Evolutionary conservation across 2,888 invertebrate genomes (phyloP), one percentile per base, ranked within the genome.

Genomic region (Lasius platythorax): DNA sequence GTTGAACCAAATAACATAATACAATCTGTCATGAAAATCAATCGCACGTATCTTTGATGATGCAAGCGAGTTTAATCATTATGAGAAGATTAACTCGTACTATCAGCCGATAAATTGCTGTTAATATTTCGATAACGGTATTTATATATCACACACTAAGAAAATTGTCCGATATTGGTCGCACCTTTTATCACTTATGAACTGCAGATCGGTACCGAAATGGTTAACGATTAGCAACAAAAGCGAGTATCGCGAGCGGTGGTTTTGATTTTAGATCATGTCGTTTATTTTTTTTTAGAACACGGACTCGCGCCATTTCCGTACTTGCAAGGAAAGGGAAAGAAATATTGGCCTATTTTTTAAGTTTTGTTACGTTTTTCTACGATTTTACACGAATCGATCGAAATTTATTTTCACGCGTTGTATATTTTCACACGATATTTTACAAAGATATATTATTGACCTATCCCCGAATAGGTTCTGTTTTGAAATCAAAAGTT

Each of bases 401-500:
- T 87, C 86, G 88, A 88, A 91, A 90, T 90, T 92, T 85, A 83
- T 91, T 89, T 88, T 92, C 85, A 85, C 87, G 87, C 86, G 46
- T 4, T 46, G 46, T 46, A 3, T 46, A 46, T 46, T 46, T 46
- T 15, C 46, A 50, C 50, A 50, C 18, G 50, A 50, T 92, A 91
- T 90, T 93, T 93, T 92, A 87, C 91, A 91, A 78, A 92, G 90
- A 90, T 91, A 91, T 93, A 92, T 53, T 53, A 53, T 91, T 73
- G 88, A 92, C 92, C 92, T 93, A 93, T 93, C 91, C 91, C 70
- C 88, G 90, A 91, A 93, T 94, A 93, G 93, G 92, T 91, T 92
- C 89, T 93, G 93, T 94, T 53, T 53, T 94, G 86, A 91, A 91
- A 92, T 94, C 90, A 87, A 93, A 92, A 92, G 92, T 93, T 93